Evolutionary conservation across 2,888 invertebrate genomes (phyloP), one percentile per base, ranked within the genome.

Genomic region (Argyresthia goedartella): DNA sequence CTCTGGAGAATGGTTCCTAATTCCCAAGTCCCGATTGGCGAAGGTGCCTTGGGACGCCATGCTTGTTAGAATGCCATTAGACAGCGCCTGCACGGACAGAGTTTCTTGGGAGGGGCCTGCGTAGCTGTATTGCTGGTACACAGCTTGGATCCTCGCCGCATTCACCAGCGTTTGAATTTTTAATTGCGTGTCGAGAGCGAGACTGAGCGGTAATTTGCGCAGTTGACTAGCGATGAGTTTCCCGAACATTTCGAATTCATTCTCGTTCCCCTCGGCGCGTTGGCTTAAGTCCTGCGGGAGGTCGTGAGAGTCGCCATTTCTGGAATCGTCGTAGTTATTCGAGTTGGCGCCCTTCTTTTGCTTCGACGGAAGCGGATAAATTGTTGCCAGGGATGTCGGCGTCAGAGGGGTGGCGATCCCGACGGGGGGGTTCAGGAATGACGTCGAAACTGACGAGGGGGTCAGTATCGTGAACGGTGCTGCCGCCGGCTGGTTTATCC

Each of bases 211-310:
- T 62, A 81, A 62, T 65, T 85, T 88, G 57, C 85, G 66, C 58
- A 86, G 62, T 60, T 86, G 86, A 61, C 84, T 86, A 33, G 86
- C 81, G 54, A 86, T 86, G 59, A 85, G 61, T 64, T 85, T 85
- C 41, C 82, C 86, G 56, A 86, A 86, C 86, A 86, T 86, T 63
- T 85, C 85, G 49, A 85, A 86, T 63, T 86, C 86, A 56, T 85
- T 86, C 57, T 86, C 86, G 58, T 80, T 84, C 35, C 56, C 71
- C 76, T 86, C 86, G 15, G 82, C 73, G 65, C 82, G 81, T 65
- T 85, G 85, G 60, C 84, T 85, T 58, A 86, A 63, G 62, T 86
- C 85, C 60, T 86, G 85, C 16, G 85, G 81, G 51, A 73, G 61
- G 56, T 85, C 84, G 10, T 69, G 73, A 1, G 16, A 44, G 52